These are phyloP conservation scores for Pristis pectinata DNA, from an alignment of 2,797 vertebrate species.

Conservation along the genomic window DNA sequence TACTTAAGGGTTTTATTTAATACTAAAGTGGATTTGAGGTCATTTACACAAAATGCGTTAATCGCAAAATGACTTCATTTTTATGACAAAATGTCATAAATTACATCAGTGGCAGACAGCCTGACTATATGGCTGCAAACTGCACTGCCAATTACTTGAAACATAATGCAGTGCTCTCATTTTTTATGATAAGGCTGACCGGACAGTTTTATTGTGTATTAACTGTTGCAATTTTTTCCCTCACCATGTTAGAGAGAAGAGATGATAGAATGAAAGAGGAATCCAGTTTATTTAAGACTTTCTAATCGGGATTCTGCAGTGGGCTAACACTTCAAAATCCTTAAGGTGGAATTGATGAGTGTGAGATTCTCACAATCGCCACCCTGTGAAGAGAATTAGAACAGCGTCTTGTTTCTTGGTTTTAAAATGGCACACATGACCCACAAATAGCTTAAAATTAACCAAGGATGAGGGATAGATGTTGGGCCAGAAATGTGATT, in stretches of 20 bases:
- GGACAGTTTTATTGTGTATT: constrained; percentile 28
- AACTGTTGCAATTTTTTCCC: constrained; percentile 16
- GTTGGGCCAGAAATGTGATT: too few species aligned
- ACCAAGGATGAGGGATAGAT: neutral
- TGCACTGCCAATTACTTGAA: neutral
- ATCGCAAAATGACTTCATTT: constrained; percentile 4
- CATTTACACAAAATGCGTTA: constrained; percentile 11
- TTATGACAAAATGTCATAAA: constrained; percentile 32
- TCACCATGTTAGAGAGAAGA: neutral
- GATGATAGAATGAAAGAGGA: neutral
- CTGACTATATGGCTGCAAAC: constrained; percentile 22
- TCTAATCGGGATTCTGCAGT: neutral
- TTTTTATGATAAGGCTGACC: neutral
- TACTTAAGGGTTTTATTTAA: neutral
- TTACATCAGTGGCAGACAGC: constrained; percentile 20
- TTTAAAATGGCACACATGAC: neutral
- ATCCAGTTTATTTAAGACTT: constrained; percentile 6
- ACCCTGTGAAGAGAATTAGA: neutral
- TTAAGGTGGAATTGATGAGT: neutral
- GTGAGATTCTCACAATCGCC: neutral
- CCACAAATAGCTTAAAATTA: neutral
- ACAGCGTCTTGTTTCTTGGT: neutral
- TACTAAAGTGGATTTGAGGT: constrained; percentile 23
- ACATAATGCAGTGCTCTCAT: constrained; percentile 6
- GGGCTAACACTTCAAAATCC: neutral